phyloP scores from a whole-genome alignment of 1,140 invertebrate genomes.

The Radopholus similis region DNA sequence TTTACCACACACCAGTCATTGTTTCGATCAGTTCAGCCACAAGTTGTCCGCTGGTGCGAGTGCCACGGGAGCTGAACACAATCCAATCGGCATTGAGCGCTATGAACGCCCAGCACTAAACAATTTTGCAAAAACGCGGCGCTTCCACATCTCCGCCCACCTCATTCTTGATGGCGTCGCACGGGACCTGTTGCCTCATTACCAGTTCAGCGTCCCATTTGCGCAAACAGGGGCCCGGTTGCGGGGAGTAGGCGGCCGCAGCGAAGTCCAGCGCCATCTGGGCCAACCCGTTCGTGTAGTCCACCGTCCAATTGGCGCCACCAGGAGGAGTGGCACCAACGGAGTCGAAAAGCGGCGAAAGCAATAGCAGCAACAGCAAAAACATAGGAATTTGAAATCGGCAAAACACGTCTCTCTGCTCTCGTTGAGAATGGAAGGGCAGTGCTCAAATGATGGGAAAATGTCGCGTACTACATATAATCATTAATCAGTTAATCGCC shows the following conservation, averaged over 20 bases:
- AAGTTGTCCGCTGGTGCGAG: constrained; percentile 36
- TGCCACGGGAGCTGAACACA: constrained; percentile 39
- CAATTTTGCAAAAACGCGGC: background rate
- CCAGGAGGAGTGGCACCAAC: background rate
- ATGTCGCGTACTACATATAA: no score
- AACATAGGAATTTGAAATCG: no score
- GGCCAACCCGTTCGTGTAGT: constrained; percentile 27
- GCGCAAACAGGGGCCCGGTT: constrained; percentile 30
- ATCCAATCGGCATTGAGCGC: constrained; percentile 30
- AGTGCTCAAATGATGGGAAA: no score
- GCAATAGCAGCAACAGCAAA: no score
- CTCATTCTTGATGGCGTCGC: constrained; percentile 28
- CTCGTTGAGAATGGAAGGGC: no score
- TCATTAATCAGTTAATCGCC: no score
- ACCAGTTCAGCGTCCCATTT: constrained; percentile 29
- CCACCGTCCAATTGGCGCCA: constrained; percentile 29
- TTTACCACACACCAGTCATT: constrained; percentile 30
- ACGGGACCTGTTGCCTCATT: constrained; percentile 22
- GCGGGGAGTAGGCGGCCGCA: constrained; percentile 34
- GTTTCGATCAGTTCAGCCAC: constrained; percentile 44
- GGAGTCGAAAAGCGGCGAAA: background rate
- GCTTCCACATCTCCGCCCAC: background rate
- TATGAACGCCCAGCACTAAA: constrained; percentile 43
- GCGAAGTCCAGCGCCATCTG: constrained; percentile 44
- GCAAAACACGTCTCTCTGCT: no score